Evolutionary conservation across 2,797 vertebrate genomes (phyloP).

Genomic region (Diglossa cyanea): DNA sequence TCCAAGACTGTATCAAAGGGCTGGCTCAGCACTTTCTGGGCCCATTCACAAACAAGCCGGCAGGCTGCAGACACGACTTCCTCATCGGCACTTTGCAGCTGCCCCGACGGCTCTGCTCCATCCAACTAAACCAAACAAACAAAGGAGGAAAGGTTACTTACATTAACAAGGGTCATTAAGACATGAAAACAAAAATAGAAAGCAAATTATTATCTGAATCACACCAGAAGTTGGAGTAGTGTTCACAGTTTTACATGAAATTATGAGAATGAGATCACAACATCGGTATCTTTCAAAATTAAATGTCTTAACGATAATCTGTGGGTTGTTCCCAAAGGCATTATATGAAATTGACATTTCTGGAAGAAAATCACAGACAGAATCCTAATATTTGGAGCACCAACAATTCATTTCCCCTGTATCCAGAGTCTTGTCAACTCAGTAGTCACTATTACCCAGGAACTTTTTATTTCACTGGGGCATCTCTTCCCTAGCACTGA

Average conservation of each 20-base stretch:
- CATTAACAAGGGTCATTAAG: not conserved
- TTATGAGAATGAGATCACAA: not conserved
- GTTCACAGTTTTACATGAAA: not conserved
- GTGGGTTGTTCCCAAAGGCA: not conserved
- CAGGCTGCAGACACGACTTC: constrained; percentile 93
- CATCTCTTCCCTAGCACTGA: not conserved
- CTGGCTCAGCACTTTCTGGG: constrained; percentile 97
- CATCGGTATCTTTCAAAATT: not conserved
- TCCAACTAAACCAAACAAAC: constrained; percentile 82
- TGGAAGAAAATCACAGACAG: not conserved
- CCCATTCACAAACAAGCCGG: constrained; percentile 97
- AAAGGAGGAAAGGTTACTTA: constrained; percentile 36
- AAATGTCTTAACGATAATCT: not conserved
- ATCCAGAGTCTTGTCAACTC: not conserved
- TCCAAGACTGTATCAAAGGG: constrained; percentile 95
- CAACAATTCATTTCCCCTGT: not conserved
- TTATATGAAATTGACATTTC: not conserved
- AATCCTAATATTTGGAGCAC: not conserved
- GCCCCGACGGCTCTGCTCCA: constrained; percentile 83
- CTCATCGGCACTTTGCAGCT: constrained; percentile 88
- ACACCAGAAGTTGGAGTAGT: not conserved
- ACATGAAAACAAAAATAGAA: not conserved
- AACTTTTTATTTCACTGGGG: not conserved
- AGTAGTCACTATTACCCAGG: not conserved
- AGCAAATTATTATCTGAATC: not conserved